These are phyloP conservation scores for Polylopha cassiicola DNA, from an alignment of 2,888 invertebrate genomes.

Conservation along the genomic window DNA sequence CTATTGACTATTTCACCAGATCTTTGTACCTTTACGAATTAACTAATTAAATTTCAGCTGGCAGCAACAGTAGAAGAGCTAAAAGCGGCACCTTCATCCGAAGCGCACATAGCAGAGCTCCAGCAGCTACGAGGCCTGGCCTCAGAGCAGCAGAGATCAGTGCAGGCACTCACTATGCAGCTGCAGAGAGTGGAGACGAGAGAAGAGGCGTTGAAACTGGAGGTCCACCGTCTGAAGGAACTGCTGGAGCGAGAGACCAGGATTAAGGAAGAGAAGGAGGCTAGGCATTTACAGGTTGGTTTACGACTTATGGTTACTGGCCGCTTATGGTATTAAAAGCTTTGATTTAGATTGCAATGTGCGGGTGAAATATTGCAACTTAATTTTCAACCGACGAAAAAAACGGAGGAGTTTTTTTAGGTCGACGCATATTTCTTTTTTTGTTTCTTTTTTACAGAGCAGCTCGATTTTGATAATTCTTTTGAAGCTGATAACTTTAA, in stretches of 20 bases:
- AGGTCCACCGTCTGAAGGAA: conserved; percentile 61
- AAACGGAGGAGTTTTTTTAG: not conserved
- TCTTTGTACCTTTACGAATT: too few species aligned
- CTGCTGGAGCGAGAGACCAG: conserved; percentile 68
- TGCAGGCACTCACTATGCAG: conserved; percentile 73
- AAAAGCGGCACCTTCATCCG: conserved; percentile 43
- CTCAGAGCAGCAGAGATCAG: conserved; percentile 76
- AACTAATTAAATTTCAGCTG: conserved; percentile 48
- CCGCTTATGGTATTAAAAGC: conserved; percentile 16
- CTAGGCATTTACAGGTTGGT: conserved; percentile 49
- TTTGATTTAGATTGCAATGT: too few species aligned
- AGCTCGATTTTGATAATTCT: too few species aligned
- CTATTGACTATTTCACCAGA: too few species aligned
- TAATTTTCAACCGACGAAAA: too few species aligned
- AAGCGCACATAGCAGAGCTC: conserved; percentile 55
- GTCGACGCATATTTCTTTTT: not conserved
- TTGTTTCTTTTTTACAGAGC: not conserved
- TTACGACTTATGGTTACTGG: conserved; percentile 13
- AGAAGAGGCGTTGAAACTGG: conserved; percentile 70
- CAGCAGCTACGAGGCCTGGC: conserved; percentile 69
- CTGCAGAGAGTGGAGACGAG: conserved; percentile 68
- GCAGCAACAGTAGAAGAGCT: conserved; percentile 49
- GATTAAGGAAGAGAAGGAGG: conserved; percentile 54
- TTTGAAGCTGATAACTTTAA: too few species aligned
- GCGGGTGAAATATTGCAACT: too few species aligned